These are phyloP conservation scores for Leptinotarsa rubiginosa DNA, from an alignment of 2,888 invertebrate genomes.

Conservation along the genomic window DNA sequence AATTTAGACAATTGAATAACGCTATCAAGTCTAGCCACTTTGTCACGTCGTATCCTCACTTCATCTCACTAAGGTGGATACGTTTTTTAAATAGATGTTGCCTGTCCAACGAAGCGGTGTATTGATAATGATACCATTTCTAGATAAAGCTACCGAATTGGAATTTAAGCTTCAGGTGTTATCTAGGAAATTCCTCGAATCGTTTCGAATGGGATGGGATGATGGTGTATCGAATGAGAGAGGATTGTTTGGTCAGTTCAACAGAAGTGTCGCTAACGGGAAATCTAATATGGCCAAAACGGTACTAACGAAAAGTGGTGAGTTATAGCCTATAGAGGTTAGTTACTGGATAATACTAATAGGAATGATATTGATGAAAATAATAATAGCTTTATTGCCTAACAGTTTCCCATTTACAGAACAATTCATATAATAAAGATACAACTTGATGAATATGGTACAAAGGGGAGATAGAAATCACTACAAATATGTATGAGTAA, in stretches of 20 bases:
- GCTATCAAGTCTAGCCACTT: conserved; percentile 56
- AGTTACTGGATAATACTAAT: too few relatives aligned
- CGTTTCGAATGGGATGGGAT: conserved; percentile 28
- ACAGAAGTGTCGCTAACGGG: too few relatives aligned
- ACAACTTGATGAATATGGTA: too few relatives aligned
- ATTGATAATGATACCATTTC: conserved; percentile 56
- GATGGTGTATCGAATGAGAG: background rate
- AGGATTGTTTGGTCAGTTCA: background rate
- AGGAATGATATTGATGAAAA: too few relatives aligned
- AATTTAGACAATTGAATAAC: conserved; percentile 56
- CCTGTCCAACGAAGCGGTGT: conserved; percentile 56
- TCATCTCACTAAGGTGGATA: conserved; percentile 43
- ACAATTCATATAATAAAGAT: too few relatives aligned
- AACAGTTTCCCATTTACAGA: too few relatives aligned
- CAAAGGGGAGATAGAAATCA: too few relatives aligned
- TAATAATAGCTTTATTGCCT: too few relatives aligned
- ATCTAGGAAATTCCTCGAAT: conserved; percentile 47
- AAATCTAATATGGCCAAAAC: too few relatives aligned
- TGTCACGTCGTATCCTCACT: conserved; percentile 50
- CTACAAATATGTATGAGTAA: too few relatives aligned
- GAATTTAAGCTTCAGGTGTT: conserved; percentile 48
- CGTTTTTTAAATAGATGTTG: conserved; percentile 60
- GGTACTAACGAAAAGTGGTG: too few relatives aligned
- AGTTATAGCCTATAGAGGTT: too few relatives aligned
- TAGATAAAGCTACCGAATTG: conserved; percentile 56